Base-by-base conservation (phyloP, 2,888 invertebrate genomes). In the Epinotia brunnichana region DNA sequence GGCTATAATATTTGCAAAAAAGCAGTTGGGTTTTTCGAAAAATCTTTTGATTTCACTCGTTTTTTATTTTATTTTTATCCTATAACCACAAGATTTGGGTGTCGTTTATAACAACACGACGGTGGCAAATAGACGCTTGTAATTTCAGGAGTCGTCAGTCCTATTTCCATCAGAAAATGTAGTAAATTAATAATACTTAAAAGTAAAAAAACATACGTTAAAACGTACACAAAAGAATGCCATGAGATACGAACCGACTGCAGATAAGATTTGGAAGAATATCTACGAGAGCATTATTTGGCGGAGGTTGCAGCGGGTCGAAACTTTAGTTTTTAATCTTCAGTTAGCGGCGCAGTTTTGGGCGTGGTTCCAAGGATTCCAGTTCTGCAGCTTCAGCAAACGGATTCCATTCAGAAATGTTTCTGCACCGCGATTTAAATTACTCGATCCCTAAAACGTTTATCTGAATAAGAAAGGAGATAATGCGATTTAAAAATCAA, bases 291-390 rank as follows among this genome's bases (percentile, higher is more conserved):
- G 60, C 60, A 71, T 67, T 67, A 67, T 72, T 72, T 54, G 60
- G 60, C 64, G 39, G 70, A 64, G 67, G 71, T 61, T 72, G 67
- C 72, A 61, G 53, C 44, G 62, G 63, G 63, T 57, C 57, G 48
- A 44, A 67, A 72, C 72, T 72, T 68, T 56, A 51, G 56, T 68
- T 72, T 72, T 72, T 72, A 72, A 72, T 72, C 72, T 72, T 62
- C 67, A 67, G 68, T 72, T 68, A 68, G 68, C 62, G 61, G 56
- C 11, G 61, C 44, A 59, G 29, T 57, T 54, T 61, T 68, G 72
- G 72, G 72, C 72, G 62, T 53, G 39, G 51, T 72, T 72, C 72
- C 72, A 72, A 72, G 68, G 68, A 71, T 57, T 72, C 24, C 29
- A 19, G 62, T 41, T 68, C 54, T 62, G 72, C 62, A 62, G 51